Base-by-base conservation (phyloP, 2,113 vertebrate species). In the Ceyx cyanopectus region DNA sequence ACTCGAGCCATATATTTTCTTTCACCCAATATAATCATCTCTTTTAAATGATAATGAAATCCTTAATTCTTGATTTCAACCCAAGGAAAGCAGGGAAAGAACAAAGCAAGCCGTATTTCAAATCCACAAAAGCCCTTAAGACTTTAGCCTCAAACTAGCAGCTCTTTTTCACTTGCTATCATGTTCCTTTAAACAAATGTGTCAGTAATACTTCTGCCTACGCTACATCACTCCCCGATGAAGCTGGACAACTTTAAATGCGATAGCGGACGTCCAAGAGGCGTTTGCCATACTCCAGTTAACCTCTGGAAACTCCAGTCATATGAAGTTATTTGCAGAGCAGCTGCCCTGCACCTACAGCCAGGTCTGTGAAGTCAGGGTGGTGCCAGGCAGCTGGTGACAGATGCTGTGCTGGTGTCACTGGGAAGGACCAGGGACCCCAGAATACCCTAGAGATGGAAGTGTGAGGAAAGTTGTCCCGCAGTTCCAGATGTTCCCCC, bases 391-490 rank as follows among this genome's bases (percentile, higher is more conserved):
- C 13, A 51, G 40, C 30, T 13, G 0, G 4, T 5, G 2, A 6
- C 2, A 9, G 50, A 21, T 0, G 0, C 26, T 0, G 0, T 2
- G 0, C 1, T 17, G 70, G 56, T 1, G 0, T 14, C 67, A 7
- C 9, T 1, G 26, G 2, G 22, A 27, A 12, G 22, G 46, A 7
- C 2, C 3, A 56, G 3, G 40, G 34, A 11, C 10, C 48, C 62
- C 12, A 2, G 14, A 2, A 7, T 2, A 10, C 37, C 43, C 58
- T 5, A 1, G 2, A 2, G 24, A 13, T 12, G 23, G 62, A 26
- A 50, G 7, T 2, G 14, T 1, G 9, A 65, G 56, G 34, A 48
- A 41, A 13, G 8, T 29, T 14, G 37, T 51, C 30, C 2, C 1
- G 0, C 41, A 53, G 20, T 41, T 60, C 34, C 69, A 26, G 66